Conservation (phyloP, 2,113 vertebrate species). For the Calonectris borealis region DNA sequence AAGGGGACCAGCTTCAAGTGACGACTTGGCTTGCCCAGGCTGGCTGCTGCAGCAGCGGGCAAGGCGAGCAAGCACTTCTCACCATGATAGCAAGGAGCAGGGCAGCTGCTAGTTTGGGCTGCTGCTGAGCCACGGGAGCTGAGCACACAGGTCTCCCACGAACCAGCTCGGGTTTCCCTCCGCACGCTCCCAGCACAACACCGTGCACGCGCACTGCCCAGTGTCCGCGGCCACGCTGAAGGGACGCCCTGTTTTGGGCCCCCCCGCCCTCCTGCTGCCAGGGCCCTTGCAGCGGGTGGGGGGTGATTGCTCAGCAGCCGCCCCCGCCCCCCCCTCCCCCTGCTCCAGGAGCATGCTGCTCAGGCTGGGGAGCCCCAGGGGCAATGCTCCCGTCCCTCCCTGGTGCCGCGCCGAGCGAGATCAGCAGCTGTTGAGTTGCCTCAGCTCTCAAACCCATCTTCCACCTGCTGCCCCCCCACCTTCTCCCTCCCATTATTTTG, state of each 20-base stretch:
- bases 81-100: constrained; percentile 51
- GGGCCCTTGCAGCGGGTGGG: neutral
- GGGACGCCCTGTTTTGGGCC: accelerated
- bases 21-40: neutral
- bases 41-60: neutral
- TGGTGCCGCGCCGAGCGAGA: neutral
- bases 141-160: accelerated
- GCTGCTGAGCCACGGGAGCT: neutral
- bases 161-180: neutral
- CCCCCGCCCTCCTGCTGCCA: neutral
- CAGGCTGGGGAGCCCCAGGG: constrained; percentile 29
- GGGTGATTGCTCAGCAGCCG: neutral
- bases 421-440: constrained; percentile 68
- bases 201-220: accelerated
- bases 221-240: accelerated
- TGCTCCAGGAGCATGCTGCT: neutral
- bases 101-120: neutral
- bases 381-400: neutral
- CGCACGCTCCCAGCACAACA: accelerated
- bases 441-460: neutral
- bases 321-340: neutral
- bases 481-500: neutral
- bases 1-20: accelerated
- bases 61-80: neutral
- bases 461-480: neutral